A percentile compares a stretch with the other conserved stretches of the same genome.
These are phyloP conservation scores for Sylvietta virens DNA, from an alignment of 2,113 vertebrate species.

Conservation along the genomic window DNA sequence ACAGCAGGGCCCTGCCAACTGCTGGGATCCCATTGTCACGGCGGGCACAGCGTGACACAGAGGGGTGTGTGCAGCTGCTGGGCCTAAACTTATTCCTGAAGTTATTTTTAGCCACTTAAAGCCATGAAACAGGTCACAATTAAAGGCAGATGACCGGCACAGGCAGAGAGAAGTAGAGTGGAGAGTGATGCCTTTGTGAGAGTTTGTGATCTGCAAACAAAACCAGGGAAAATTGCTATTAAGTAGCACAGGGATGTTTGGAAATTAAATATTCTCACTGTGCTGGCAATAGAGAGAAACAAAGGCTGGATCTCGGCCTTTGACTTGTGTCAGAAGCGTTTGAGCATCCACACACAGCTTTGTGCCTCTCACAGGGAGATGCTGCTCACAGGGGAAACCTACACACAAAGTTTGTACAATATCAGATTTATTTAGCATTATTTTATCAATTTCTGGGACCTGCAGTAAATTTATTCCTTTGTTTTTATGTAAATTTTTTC, in stretches of 20 bases:
- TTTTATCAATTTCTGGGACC: background rate
- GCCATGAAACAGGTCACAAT: background rate
- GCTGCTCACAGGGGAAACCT: background rate
- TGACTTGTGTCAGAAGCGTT: background rate
- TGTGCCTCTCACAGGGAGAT: background rate
- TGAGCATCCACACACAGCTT: background rate
- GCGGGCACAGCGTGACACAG: background rate
- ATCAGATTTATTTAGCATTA: background rate
- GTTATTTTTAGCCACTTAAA: background rate
- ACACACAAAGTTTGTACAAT: accelerated
- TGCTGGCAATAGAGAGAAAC: background rate
- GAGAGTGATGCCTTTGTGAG: accelerated
- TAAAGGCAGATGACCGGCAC: background rate
- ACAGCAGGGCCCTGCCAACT: background rate
- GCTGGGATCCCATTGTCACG: background rate
- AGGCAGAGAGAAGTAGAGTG: background rate
- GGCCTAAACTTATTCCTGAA: background rate
- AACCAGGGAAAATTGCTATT: background rate
- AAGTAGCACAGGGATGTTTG: background rate
- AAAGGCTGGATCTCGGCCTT: background rate
- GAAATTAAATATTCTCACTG: background rate
- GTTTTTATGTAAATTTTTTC: background rate
- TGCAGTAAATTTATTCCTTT: background rate
- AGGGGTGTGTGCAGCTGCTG: background rate
- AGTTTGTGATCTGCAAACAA: background rate